These are phyloP conservation scores for Sycophaga agraensis DNA, from an alignment of 1,140 invertebrate genomes.

Conservation along the genomic window DNA sequence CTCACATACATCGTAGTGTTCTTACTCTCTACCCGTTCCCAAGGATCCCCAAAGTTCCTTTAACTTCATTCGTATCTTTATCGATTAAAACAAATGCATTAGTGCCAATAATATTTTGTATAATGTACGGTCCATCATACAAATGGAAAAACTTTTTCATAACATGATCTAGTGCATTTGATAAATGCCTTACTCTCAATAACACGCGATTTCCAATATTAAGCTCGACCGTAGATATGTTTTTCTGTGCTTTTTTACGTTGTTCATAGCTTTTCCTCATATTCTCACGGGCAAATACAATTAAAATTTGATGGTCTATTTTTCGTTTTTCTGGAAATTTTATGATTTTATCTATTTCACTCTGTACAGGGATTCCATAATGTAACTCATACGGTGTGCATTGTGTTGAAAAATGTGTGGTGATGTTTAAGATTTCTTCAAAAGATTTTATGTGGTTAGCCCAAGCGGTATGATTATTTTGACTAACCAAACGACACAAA, in stretches of 20 bases:
- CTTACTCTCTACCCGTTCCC: no score
- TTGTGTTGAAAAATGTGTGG: slow-evolving; percentile 32
- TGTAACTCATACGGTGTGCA: slow-evolving; percentile 34
- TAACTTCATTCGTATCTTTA: not conserved
- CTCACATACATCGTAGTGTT: no score
- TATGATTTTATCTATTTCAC: slow-evolving; percentile 6
- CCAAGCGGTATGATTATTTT: slow-evolving; percentile 8
- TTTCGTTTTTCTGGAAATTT: not conserved
- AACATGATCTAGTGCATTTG: no score
- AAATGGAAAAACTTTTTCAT: not conserved
- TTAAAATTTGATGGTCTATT: not conserved
- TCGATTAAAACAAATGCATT: not conserved
- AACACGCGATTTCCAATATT: slow-evolving; percentile 21
- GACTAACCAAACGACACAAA: not conserved
- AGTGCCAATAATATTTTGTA: not conserved
- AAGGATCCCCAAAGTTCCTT: no score
- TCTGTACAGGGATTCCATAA: slow-evolving; percentile 4
- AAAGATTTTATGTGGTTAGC: slow-evolving; percentile 28
- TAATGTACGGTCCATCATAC: not conserved
- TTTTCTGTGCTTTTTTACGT: slow-evolving; percentile 12
- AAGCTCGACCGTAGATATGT: not conserved
- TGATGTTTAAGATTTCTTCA: slow-evolving; percentile 24
- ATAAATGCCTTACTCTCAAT: no score
- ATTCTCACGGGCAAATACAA: slow-evolving; percentile 14
- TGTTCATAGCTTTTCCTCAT: slow-evolving; percentile 4